phyloP scores from a whole-genome alignment of 2,888 invertebrate species.

The Dicycla oo region DNA sequence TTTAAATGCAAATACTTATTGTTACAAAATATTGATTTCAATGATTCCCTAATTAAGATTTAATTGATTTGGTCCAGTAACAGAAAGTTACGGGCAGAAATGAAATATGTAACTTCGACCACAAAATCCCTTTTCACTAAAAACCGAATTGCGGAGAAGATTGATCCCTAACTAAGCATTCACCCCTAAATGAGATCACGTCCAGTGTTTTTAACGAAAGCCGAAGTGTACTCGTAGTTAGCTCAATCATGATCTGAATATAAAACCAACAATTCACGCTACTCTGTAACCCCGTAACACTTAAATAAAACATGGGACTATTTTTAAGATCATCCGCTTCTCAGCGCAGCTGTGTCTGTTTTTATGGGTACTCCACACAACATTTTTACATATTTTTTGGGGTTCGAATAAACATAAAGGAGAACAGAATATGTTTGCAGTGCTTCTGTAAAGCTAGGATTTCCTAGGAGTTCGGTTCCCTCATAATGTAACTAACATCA shows the following conservation, averaged over 20 bases:
- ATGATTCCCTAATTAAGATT: neutral
- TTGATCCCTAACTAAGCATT: constrained; percentile 34
- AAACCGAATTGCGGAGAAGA: constrained; percentile 7
- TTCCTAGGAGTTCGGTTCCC: neutral
- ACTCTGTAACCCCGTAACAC: neutral
- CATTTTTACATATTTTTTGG: constrained; percentile 41
- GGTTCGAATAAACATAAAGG: constrained; percentile 9
- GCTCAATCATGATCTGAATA: constrained; percentile 45
- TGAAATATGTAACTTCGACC: neutral
- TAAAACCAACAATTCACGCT: constrained; percentile 35
- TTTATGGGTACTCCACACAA: constrained; percentile 27
- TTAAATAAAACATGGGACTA: constrained; percentile 25
- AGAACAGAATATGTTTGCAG: neutral
- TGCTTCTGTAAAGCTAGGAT: neutral
- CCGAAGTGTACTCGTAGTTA: constrained; percentile 20
- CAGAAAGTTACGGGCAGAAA: neutral
- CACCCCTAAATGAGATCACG: constrained; percentile 43
- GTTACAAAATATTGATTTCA: too few species aligned
- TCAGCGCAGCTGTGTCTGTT: constrained; percentile 53
- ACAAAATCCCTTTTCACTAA: neutral
- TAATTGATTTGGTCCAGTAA: neutral
- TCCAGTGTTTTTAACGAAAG: constrained; percentile 32
- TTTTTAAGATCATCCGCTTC: constrained; percentile 32
- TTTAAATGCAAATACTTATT: too few species aligned
- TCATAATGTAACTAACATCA: too few species aligned